Evolutionary conservation across 1,140 invertebrate species (phyloP), one percentile per base, ranked within the genome.

Genomic region (Eupeodes corollae): DNA sequence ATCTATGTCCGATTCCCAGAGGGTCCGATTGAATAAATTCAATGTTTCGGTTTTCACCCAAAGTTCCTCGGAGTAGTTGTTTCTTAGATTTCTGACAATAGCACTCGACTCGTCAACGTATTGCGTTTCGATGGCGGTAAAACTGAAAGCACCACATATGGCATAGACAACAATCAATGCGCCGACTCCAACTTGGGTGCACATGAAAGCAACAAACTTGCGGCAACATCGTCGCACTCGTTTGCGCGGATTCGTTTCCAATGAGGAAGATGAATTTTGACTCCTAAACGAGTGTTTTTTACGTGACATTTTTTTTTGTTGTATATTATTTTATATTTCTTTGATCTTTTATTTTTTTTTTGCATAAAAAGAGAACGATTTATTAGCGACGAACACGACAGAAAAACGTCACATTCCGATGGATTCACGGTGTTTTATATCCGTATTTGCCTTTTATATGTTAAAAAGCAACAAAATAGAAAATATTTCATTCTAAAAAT

Each of bases 161-260:
- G 94, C 89, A 65, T 98, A 98, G 38, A 88, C 82, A 0, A 98
- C 90, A 13, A 98, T 91, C 5, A 98, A 72, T 1, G 86, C 90
- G 37, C 92, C 93, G 6, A 98, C 86, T 41, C 95, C 95, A 40
- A 98, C 90, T 73, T 90, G 86, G 2, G 88, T 91, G 69, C 86
- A 91, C 88, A 91, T 91, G 56, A 91, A 91, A 1, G 87, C 86
- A 30, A 89, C 79, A 50, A 90, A 74, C 61, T 90, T 89, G 19
- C 88, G 72, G 52, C 85, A 86, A 58, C 85, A 91, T 53, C 87
- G 82, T 37, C 61, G 62, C 15, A 67, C 58, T 6, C 52, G 53
- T 61, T 88, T 88, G 5, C 79, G 69, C 0, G 82, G 81, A 60
- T 82, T 79, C 54, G 75, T 75, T 39, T 77, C 79, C 2, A 74